Base-by-base conservation (phyloP, 1,140 invertebrate genomes). In the Procambarus virginalis region DNA sequence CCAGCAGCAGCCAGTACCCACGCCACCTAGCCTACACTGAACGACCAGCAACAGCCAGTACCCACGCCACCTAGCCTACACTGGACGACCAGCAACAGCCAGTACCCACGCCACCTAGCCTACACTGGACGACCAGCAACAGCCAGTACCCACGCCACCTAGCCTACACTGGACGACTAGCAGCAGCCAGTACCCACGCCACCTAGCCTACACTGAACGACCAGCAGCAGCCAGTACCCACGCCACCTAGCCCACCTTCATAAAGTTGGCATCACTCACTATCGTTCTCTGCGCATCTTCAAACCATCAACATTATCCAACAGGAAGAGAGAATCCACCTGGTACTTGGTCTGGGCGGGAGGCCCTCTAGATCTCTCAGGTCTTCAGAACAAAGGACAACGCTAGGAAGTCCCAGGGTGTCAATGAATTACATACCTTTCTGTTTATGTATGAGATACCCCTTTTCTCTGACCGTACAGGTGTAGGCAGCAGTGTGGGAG, bases 371-470 rank as follows among this genome's bases (percentile, higher is more conserved):
- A 10, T 68, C 17, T 20, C 12, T 17, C 4, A 4, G 3, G 3
- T 68, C 20, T 17, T 17, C 64, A 68, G 10, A 17, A 68, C 12
- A 68, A 68, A 12, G 12, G 64, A 10, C 3, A 68, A 68, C 34
- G 34, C 34, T 68, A 68, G 46, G n/a, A 60, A 10, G 51, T 60
- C 79, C n/a, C 22, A 81, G 51, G 45, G 34, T 55, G 22, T 60
- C 55, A 60, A 81, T 81, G 79, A 81, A 81, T 81, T 60, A 60
- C 79, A 60, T 60, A 34, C 79, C 79, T 14, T 46, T 81, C 49
- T 60, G 79, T 81, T 58, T 46, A 49, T 81, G 20, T 64, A 81
- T 22, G 79, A 60, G 34, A 64, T 22, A 22, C n/a, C n/a, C 55
- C 22, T 60, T 22, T 55, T 22, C 4, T 34, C 20, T 8, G 22